These are phyloP conservation scores for Petroica traversi DNA, from an alignment of 2,113 vertebrate species.

Conservation along the genomic window DNA sequence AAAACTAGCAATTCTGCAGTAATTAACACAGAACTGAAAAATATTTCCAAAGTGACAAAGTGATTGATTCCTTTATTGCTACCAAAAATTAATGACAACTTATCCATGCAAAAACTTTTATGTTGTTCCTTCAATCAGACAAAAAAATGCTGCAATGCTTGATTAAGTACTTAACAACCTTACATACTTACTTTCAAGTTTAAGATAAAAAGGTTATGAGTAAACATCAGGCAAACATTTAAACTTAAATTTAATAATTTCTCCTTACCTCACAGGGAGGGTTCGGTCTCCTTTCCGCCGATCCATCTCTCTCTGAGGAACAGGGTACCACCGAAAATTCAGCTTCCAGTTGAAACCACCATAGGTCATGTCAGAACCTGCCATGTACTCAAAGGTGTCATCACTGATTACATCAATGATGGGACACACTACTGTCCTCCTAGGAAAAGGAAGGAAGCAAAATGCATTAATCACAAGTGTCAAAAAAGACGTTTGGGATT, in stretches of 20 bases:
- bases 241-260: neutral
- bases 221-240: neutral
- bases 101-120: neutral
- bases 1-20: neutral
- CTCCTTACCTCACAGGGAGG: slow-evolving; percentile 87
- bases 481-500: neutral
- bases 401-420: slow-evolving; percentile 99
- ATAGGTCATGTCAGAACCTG: slow-evolving; percentile 99
- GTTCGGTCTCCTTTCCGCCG: slow-evolving; percentile 96
- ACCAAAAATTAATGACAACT: neutral
- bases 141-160: neutral
- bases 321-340: slow-evolving; percentile 98
- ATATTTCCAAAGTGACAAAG: neutral
- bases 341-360: slow-evolving; percentile 99
- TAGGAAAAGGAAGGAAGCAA: slow-evolving; percentile 48
- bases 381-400: slow-evolving; percentile 98
- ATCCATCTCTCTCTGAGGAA: slow-evolving; percentile 99
- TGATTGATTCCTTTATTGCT: neutral
- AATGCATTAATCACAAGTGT: neutral
- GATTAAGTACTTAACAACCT: neutral
- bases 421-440: slow-evolving; percentile 95
- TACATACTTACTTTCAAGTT: neutral
- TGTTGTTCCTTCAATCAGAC: neutral
- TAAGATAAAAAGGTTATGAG: neutral
- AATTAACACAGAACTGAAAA: neutral